Conservation (phyloP, 2,113 vertebrate genomes). For the Tragulus kanchil region DNA sequence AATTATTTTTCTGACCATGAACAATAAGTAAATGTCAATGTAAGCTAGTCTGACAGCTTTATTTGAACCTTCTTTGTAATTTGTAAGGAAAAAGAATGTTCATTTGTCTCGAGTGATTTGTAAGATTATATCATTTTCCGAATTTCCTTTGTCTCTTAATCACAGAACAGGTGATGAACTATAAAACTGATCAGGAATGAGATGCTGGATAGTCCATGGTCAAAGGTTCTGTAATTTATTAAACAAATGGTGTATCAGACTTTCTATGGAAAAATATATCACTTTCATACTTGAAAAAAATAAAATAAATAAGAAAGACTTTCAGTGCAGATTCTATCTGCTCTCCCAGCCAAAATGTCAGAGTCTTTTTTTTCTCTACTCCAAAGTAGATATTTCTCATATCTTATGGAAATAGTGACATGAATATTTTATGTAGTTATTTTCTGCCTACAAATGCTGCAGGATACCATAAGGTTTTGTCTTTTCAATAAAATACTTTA, state of each 20-base stretch:
- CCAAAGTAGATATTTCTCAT: slow-evolving; percentile 61
- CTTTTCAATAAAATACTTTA: slow-evolving; percentile 56
- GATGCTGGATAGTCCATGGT: neutral
- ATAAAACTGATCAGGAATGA: neutral
- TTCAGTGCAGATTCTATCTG: slow-evolving; percentile 45
- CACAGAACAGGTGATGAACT: neutral
- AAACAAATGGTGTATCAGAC: neutral
- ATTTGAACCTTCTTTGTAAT: neutral
- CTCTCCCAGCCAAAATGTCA: slow-evolving; percentile 57
- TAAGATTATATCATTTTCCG: neutral
- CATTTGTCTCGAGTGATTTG: neutral
- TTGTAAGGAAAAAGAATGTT: neutral
- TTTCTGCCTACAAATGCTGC: slow-evolving; percentile 61
- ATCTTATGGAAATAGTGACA: slow-evolving; percentile 73
- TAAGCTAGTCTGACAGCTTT: neutral
- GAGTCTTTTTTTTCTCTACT: neutral
- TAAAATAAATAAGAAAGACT: neutral
- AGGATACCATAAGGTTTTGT: slow-evolving; percentile 2
- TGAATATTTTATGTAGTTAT: slow-evolving; percentile 74
- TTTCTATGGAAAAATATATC: neutral
- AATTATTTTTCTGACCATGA: neutral
- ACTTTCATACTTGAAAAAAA: slow-evolving; percentile 11
- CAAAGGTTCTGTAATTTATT: neutral
- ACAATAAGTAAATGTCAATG: neutral
- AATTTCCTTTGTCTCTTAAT: neutral